These are phyloP conservation scores for Scomber colias DNA, from an alignment of 2,113 vertebrate species.

Conservation along the genomic window DNA sequence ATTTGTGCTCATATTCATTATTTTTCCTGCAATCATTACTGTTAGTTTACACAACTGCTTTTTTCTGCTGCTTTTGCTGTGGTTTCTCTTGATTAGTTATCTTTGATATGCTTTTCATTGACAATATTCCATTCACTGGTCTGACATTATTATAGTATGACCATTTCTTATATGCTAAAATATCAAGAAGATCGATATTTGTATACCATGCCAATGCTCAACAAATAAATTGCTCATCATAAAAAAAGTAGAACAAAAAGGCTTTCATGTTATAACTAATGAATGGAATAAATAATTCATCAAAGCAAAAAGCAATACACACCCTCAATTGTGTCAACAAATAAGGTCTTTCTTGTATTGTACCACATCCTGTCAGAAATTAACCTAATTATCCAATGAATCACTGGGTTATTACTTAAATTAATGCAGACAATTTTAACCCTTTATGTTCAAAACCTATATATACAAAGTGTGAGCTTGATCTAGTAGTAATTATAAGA, in stretches of 20 bases:
- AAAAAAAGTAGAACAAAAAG: background rate
- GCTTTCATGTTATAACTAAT: constrained; percentile 58
- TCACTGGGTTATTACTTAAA: constrained; percentile 28
- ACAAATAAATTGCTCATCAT: too few relatives aligned
- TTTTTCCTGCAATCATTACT: too few relatives aligned
- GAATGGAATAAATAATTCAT: constrained; percentile 50
- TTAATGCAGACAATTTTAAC: background rate
- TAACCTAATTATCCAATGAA: constrained; percentile 9
- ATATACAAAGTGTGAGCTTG: constrained; percentile 27
- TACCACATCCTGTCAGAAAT: constrained; percentile 11
- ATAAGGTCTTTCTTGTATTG: constrained; percentile 40
- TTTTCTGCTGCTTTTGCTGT: too few relatives aligned
- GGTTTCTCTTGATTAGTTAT: too few relatives aligned
- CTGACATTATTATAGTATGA: too few relatives aligned
- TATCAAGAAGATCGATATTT: too few relatives aligned
- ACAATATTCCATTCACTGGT: too few relatives aligned
- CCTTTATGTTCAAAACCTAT: constrained; percentile 7
- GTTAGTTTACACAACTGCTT: too few relatives aligned
- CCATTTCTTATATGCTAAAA: too few relatives aligned
- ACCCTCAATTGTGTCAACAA: constrained; percentile 18
- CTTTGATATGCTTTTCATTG: too few relatives aligned
- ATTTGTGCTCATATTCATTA: too few relatives aligned
- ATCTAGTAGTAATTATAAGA: background rate
- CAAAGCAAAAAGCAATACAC: constrained; percentile 17
- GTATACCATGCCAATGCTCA: too few relatives aligned